A percentile compares a stretch with the other conserved stretches of the same genome.
These are phyloP conservation scores for Norana najaformis DNA, from an alignment of 2,888 invertebrate species.

Conservation along the genomic window DNA sequence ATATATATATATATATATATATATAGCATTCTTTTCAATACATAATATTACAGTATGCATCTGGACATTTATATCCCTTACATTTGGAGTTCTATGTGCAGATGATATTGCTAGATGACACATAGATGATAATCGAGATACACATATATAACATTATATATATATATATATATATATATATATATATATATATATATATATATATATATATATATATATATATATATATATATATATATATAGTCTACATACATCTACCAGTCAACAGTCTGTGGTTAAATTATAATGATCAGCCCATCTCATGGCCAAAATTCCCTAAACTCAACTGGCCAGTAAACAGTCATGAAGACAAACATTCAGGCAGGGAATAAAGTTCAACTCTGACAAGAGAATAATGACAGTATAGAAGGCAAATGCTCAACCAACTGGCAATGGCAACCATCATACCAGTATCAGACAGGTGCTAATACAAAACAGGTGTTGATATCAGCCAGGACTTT, in stretches of 20 bases:
- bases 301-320: background rate
- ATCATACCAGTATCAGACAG: background rate
- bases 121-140: too few relatives aligned
- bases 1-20: too few relatives aligned
- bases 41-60: too few relatives aligned
- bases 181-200: too few relatives aligned
- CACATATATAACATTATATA: too few relatives aligned
- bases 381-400: background rate
- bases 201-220: too few relatives aligned
- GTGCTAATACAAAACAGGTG: background rate
- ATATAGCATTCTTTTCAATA: too few relatives aligned
- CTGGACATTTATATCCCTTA: too few relatives aligned
- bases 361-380: background rate
- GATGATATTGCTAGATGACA: too few relatives aligned
- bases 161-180: too few relatives aligned
- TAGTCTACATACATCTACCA: background rate
- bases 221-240: too few relatives aligned
- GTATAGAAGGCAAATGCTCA: background rate
- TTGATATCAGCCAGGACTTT: background rate
- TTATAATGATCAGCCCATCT: background rate
- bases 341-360: background rate
- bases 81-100: too few relatives aligned
- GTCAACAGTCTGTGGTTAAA: background rate
- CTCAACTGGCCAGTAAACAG: background rate
- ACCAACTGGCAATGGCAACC: background rate